Evolutionary conservation across 2,797 vertebrate genomes (phyloP), one percentile per base, ranked within the genome.

Genomic region (Leucoraja ocellata): DNA sequence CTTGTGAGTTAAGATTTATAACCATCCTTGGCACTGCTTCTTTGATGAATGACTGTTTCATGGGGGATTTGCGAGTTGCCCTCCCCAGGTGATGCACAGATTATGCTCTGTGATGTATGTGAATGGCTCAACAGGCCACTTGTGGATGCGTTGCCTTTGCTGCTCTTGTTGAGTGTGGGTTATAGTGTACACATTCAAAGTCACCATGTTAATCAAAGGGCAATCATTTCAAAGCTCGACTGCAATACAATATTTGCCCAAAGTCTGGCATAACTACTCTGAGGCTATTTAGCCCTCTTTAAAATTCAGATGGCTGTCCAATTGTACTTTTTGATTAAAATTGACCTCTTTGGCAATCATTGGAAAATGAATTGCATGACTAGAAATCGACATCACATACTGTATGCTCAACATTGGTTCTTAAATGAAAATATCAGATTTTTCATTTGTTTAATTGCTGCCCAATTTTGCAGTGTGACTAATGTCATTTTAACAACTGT

Each of bases 371-470:
- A 5, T 28, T 1, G 63, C 1, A 18, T 88, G 4, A n/a, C 84
- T 65, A n/a, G 61, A 65, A 65, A 65, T 65, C 32, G 61, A 14
- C 61, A 65, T 65, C 58, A 32, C 61, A 46, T 4, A 4, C 46
- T 46, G 61, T 83, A 14, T 88, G 28, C 61, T 68, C 61, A 88
- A 21, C n/a, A 65, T 61, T 65, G 14, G 61, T 65, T 65, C 32
- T 88, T 88, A 21, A 65, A 88, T 58, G 58, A 61, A 65, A 86
- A 86, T 86, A 86, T 86, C 25, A 54, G 63, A 10, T 36, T 68
- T 10, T 68, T 68, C n/a, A 88, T 68, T 88, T 88, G 16, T 88
- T 63, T 88, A 21, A 88, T 65, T n/a, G 63, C 18, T 88, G 84
- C n/a, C 65, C 36, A 88, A 68, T 68, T 63, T 10, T 10, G n/a